Percentiles rank a stretch among this genome's conserved stretches.
Conservation (phyloP, 35 echinoderm and acorn worm species). For the Anneissia japonica region DNA sequence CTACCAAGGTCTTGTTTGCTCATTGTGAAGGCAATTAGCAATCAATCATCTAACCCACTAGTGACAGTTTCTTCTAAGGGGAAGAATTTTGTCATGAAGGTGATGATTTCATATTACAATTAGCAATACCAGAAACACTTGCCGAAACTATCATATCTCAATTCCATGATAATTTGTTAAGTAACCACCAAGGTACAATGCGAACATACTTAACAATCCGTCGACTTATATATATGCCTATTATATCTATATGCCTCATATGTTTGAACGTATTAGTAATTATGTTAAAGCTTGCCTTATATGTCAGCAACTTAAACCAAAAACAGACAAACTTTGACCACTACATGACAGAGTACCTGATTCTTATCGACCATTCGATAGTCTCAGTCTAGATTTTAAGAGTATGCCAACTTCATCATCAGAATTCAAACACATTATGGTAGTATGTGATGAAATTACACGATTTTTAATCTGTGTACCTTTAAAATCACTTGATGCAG, state of each 20-base stretch:
- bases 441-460: slow-evolving; percentile 33
- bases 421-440: slow-evolving; percentile 36
- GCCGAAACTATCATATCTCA: slow-evolving; percentile 16
- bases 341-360: slow-evolving; percentile 24
- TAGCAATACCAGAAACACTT: slow-evolving; percentile 10
- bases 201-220: slow-evolving; percentile 41
- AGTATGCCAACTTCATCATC: slow-evolving; percentile 30
- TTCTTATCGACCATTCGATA: slow-evolving; percentile 13
- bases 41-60: no score
- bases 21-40: no score
- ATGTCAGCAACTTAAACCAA: slow-evolving; percentile 29
- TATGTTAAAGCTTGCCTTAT: slow-evolving; percentile 26
- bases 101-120: slow-evolving; percentile 13
- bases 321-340: slow-evolving; percentile 31
- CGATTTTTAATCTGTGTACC: slow-evolving; percentile 40
- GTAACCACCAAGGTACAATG: slow-evolving; percentile 29
- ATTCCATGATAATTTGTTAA: slow-evolving; percentile 27
- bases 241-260: slow-evolving; percentile 17
- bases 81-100: no score
- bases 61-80: no score
- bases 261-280: slow-evolving; percentile 39
- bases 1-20: no score
- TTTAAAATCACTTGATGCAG: slow-evolving; percentile 45
- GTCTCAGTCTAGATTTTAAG: slow-evolving; percentile 45
- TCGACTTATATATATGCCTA: not conserved